phyloP scores from a whole-genome alignment of 2,888 invertebrate genomes.

The Troides aeacus region DNA sequence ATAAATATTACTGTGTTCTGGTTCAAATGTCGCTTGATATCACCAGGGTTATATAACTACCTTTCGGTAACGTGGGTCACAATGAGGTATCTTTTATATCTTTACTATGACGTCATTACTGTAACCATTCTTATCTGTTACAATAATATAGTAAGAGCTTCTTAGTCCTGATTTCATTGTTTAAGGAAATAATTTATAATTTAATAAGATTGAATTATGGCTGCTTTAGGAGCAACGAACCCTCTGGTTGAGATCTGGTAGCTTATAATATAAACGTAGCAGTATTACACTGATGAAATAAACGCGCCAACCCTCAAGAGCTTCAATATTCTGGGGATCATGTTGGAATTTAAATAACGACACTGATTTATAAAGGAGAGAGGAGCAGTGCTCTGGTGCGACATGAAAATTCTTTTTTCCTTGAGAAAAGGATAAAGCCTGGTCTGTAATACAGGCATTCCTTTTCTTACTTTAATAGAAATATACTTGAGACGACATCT shows the following conservation, averaged over 20 bases:
- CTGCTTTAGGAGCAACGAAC: no score
- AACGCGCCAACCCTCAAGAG: constrained; percentile 5
- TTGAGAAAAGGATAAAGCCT: constrained; percentile 44
- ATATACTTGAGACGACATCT: neutral
- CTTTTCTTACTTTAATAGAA: neutral
- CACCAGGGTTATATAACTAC: no score
- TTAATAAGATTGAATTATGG: no score
- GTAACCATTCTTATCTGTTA: no score
- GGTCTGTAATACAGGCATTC: constrained; percentile 35
- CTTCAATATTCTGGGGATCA: constrained; percentile 21
- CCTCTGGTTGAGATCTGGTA: neutral
- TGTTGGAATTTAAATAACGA: constrained; percentile 31
- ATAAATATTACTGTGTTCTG: no score
- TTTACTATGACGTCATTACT: no score
- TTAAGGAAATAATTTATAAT: no score
- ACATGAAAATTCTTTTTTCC: constrained; percentile 51
- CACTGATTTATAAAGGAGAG: constrained; percentile 37
- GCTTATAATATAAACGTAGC: constrained; percentile 27
- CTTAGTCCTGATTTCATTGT: no score
- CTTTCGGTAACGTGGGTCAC: no score
- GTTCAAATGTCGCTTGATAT: no score
- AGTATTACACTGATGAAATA: constrained; percentile 2
- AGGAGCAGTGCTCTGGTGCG: constrained; percentile 27
- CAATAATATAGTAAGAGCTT: no score
- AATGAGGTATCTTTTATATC: no score